A percentile compares a stretch with the other conserved stretches of the same genome.
phyloP scores from a whole-genome alignment of 1,140 invertebrate species.

The Hylaeus anthracinus region DNA sequence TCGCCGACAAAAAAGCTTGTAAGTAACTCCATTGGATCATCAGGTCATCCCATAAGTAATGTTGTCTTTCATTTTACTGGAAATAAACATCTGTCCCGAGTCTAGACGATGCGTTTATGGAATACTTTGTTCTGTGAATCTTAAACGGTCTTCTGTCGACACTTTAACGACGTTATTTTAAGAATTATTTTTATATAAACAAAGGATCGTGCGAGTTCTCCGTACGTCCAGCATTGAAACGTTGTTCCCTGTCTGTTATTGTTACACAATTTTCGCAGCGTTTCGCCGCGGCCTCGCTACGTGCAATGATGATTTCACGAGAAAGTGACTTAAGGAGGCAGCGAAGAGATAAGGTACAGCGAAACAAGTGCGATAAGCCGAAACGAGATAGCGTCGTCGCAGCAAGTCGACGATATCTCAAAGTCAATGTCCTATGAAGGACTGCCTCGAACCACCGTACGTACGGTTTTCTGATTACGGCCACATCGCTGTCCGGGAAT shows the following conservation, averaged over 20 bases:
- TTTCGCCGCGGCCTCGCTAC: background rate
- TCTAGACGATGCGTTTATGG: too few relatives aligned
- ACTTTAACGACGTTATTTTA: too few relatives aligned
- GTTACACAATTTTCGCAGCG: background rate
- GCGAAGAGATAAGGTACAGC: constrained; percentile 73
- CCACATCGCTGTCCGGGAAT: background rate
- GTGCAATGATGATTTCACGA: constrained; percentile 53
- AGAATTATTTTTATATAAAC: too few relatives aligned
- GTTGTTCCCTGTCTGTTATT: background rate
- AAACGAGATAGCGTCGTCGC: constrained; percentile 76
- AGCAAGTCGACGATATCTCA: constrained; percentile 77
- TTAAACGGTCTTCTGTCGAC: too few relatives aligned
- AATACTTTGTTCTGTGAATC: too few relatives aligned
- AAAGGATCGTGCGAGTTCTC: too few relatives aligned
- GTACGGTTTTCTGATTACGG: constrained; percentile 53
- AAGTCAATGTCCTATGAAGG: constrained; percentile 82
- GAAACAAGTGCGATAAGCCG: constrained; percentile 76
- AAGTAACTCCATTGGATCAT: too few relatives aligned
- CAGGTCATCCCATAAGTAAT: too few relatives aligned
- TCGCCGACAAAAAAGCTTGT: too few relatives aligned
- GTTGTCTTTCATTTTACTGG: too few relatives aligned
- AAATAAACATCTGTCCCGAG: too few relatives aligned
- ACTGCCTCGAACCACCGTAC: constrained; percentile 66
- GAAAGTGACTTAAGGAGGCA: constrained; percentile 60
- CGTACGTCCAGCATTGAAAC: too few relatives aligned